Conservation (phyloP, 1,140 invertebrate species). For the Musca domestica region DNA sequence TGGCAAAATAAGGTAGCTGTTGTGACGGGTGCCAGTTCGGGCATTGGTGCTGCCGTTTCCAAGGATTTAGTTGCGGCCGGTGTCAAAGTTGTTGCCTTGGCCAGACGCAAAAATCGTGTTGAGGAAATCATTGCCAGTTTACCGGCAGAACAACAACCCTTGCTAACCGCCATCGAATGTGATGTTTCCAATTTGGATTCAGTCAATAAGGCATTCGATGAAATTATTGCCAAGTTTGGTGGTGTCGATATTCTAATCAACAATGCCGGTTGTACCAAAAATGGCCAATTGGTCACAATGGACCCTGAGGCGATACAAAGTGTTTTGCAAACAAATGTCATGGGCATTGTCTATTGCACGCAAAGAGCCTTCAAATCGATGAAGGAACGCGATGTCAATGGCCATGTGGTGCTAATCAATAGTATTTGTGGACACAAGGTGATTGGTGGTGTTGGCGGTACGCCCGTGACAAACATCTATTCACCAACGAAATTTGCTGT, state of each 20-base stretch:
- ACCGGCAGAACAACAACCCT: slow-evolving; percentile 24
- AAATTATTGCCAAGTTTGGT: slow-evolving; percentile 57
- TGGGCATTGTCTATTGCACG: slow-evolving; percentile 58
- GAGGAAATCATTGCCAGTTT: slow-evolving; percentile 41
- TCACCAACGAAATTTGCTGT: slow-evolving; percentile 68
- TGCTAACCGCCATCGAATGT: slow-evolving; percentile 56
- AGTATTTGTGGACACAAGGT: slow-evolving; percentile 56
- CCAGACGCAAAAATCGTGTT: slow-evolving; percentile 61
- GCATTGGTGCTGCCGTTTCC: slow-evolving; percentile 63
- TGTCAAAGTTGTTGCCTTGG: slow-evolving; percentile 66
- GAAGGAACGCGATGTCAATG: slow-evolving; percentile 59
- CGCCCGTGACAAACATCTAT: slow-evolving; percentile 51
- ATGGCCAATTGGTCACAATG: slow-evolving; percentile 64
- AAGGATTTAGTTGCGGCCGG: slow-evolving; percentile 59
- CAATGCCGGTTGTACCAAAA: slow-evolving; percentile 64
- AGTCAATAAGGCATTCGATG: slow-evolving; percentile 61
- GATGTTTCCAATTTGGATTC: slow-evolving; percentile 64
- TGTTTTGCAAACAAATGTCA: slow-evolving; percentile 55
- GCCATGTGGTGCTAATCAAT: slow-evolving; percentile 53
- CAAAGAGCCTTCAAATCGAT: slow-evolving; percentile 60
- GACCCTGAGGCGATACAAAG: slow-evolving; percentile 25
- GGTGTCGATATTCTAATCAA: slow-evolving; percentile 69
- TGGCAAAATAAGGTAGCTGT: slow-evolving; percentile 65
- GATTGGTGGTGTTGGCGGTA: slow-evolving; percentile 32
- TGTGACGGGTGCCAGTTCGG: slow-evolving; percentile 68